Evolutionary conservation across 2,888 invertebrate species (phyloP).

Genomic region (Sinhomidia bicolor): DNA sequence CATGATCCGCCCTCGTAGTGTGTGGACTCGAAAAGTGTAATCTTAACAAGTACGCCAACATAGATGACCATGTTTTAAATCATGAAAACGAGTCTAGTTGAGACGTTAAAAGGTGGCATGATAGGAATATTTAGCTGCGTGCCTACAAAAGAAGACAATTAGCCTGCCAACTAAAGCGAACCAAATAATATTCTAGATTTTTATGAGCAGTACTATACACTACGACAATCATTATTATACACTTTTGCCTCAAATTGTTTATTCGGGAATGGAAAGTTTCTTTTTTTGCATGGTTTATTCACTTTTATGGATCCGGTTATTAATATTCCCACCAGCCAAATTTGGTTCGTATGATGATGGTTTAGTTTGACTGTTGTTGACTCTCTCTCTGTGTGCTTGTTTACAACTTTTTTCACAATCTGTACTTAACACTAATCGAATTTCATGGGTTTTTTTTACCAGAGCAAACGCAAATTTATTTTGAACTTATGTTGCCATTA

Average conservation of each 20-base stretch:
- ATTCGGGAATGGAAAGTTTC: conserved; percentile 16
- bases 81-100: conserved; percentile 10
- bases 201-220: background rate
- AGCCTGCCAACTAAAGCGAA: background rate
- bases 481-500: background rate
- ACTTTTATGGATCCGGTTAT: conserved; percentile 35
- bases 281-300: background rate
- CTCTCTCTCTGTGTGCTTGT: too few species aligned
- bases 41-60: conserved; percentile 1
- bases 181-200: conserved; percentile 12
- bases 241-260: background rate
- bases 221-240: too few species aligned
- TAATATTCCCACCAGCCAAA: conserved; percentile 18
- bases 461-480: conserved; percentile 20
- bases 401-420: background rate
- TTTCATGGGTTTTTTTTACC: conserved; percentile 66
- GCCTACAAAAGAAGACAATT: background rate
- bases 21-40: background rate
- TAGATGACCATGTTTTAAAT: conserved; percentile 21
- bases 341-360: conserved; percentile 25
- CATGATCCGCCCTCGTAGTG: background rate
- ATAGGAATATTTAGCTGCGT: background rate
- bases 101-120: background rate
- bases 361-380: background rate
- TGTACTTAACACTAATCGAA: conserved; percentile 6